A percentile compares a stretch with the other conserved stretches of the same genome.
Conservation (phyloP, 2,888 invertebrate species). For the Eutolmus rufibarbis region DNA sequence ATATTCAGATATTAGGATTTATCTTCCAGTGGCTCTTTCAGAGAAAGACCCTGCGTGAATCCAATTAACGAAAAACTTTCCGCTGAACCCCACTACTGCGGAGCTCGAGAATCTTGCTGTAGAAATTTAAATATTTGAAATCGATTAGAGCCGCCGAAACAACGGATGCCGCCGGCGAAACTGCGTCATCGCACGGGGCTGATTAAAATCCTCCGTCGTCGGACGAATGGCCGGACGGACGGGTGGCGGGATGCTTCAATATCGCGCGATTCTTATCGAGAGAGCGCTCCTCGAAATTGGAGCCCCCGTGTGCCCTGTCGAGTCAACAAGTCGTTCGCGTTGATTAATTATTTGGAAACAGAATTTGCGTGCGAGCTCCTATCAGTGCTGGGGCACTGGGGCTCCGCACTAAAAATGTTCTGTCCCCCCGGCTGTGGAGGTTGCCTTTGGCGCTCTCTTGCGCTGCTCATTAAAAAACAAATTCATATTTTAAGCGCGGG, state of each 20-base stretch:
- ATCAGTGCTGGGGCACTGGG: neutral
- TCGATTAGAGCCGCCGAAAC: neutral
- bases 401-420: neutral
- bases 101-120: neutral
- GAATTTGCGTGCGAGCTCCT: constrained; percentile 12
- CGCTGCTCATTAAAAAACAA: neutral
- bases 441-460: neutral
- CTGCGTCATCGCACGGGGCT: neutral
- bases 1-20: neutral
- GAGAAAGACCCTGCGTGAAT: neutral
- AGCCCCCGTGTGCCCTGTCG: neutral
- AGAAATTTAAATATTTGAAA: neutral
- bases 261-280: neutral
- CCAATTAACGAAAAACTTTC: neutral
- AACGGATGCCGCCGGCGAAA: neutral
- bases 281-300: neutral
- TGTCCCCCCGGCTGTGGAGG: neutral
- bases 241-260: neutral
- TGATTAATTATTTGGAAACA: constrained; percentile 26
- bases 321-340: constrained; percentile 6
- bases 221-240: neutral
- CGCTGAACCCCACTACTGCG: neutral
- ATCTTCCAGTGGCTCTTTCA: neutral
- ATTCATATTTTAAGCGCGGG: neutral
- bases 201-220: neutral